Conservation (phyloP, 2,113 vertebrate species). For the Muntiacus muntjak region DNA sequence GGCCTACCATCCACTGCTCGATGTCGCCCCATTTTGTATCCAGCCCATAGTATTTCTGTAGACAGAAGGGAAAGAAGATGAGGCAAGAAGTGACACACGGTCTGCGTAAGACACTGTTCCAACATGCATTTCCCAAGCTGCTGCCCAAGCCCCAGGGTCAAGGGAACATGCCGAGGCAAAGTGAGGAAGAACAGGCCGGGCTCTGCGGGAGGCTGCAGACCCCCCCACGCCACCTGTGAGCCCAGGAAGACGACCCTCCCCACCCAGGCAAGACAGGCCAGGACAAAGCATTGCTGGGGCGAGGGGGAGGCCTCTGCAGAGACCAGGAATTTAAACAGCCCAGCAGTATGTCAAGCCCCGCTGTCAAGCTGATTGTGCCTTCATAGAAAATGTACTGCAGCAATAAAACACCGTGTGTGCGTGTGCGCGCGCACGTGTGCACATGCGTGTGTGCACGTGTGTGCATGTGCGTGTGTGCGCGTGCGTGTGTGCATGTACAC, state of each 20-base stretch:
- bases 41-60: conserved; percentile 95
- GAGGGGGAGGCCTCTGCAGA: fast-evolving
- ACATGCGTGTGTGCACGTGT: fast-evolving
- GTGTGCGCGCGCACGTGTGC: fast-evolving
- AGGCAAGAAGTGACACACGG: conserved; percentile 50
- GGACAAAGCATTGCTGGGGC: neutral
- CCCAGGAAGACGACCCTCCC: fast-evolving
- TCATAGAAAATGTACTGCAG: fast-evolving
- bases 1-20: conserved; percentile 98
- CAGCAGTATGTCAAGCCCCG: neutral
- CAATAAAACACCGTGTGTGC: neutral
- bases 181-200: fast-evolving
- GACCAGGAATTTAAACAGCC: neutral
- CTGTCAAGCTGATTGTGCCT: neutral
- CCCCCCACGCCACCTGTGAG: neutral
- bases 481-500: neutral
- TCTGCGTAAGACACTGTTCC: neutral
- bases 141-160: fast-evolving
- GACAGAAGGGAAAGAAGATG: conserved; percentile 75
- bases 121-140: conserved; percentile 40
- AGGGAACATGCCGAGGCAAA: neutral
- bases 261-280: no score
- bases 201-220: neutral
- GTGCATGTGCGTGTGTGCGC: no score
- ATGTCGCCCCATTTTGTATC: conserved; percentile 96